A percentile compares a stretch with the other conserved stretches of the same genome.
Evolutionary conservation across 2,888 invertebrate genomes (phyloP).

Genomic region (Trichacis sp.): DNA sequence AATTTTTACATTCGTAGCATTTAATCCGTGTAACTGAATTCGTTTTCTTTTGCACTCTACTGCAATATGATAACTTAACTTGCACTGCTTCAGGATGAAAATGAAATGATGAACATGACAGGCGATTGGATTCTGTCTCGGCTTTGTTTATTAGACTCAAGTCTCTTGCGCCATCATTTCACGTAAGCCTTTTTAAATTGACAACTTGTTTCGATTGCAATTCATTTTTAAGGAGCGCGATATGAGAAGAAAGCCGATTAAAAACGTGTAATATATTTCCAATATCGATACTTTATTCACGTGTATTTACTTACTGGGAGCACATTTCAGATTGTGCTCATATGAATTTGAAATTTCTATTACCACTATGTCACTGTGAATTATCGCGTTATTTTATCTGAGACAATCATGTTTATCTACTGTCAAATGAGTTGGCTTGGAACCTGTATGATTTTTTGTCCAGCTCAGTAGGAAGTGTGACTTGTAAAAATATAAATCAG

Average conservation of each 20-base stretch:
- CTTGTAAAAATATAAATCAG: background rate
- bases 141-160: background rate
- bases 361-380: background rate
- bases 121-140: slow-evolving; percentile 7
- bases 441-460: background rate
- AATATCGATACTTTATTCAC: no score
- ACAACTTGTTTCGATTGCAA: no score
- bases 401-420: background rate
- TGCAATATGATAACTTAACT: background rate
- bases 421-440: background rate
- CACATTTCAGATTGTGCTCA: no score
- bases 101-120: slow-evolving; percentile 7
- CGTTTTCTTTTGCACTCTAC: background rate
- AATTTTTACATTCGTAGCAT: no score
- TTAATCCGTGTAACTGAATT: background rate
- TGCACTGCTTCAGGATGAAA: slow-evolving; percentile 8
- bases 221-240: no score
- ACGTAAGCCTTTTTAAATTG: no score
- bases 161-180: background rate
- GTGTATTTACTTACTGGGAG: no score
- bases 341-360: no score
- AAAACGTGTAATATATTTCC: no score
- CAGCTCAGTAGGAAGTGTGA: background rate
- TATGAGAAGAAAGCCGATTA: no score
- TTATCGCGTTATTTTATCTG: background rate